Evolutionary conservation across 2,113 vertebrate species (phyloP).

Genomic region (Hippocampus abdominalis): DNA sequence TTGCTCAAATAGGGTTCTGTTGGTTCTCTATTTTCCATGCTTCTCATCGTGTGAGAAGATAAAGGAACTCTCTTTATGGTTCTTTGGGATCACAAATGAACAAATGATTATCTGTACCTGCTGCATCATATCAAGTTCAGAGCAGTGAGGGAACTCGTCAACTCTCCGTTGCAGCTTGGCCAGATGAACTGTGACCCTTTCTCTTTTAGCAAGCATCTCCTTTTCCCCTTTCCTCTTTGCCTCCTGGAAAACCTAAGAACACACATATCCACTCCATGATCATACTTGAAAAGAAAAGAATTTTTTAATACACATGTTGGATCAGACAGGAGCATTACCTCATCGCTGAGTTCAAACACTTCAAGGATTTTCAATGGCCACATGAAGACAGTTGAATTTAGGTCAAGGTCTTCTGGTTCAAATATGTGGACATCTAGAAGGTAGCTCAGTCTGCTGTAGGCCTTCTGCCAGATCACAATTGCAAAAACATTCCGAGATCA

Average conservation of each 20-base stretch:
- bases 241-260: slow-evolving; percentile 75
- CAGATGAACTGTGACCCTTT: slow-evolving; percentile 79
- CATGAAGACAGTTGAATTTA: slow-evolving; percentile 76
- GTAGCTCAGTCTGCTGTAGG: slow-evolving; percentile 73
- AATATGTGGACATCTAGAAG: slow-evolving; percentile 80
- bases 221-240: slow-evolving; percentile 73
- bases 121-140: slow-evolving; percentile 82
- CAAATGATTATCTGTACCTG: slow-evolving; percentile 71
- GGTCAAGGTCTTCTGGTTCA: slow-evolving; percentile 74
- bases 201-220: slow-evolving; percentile 73
- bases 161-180: slow-evolving; percentile 73
- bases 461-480: slow-evolving; percentile 69
- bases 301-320: neutral
- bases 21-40: neutral
- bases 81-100: neutral
- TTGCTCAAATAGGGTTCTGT: neutral
- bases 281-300: slow-evolving; percentile 2
- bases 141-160: slow-evolving; percentile 79
- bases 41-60: neutral
- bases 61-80: neutral
- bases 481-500: neutral
- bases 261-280: neutral
- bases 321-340: slow-evolving; percentile 66
- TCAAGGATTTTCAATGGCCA: slow-evolving; percentile 82
- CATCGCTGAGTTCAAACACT: slow-evolving; percentile 80